A percentile compares a stretch with the other conserved stretches of the same genome.
These are phyloP conservation scores for Uria aalge DNA, from an alignment of 2,113 vertebrate species.

Conservation along the genomic window DNA sequence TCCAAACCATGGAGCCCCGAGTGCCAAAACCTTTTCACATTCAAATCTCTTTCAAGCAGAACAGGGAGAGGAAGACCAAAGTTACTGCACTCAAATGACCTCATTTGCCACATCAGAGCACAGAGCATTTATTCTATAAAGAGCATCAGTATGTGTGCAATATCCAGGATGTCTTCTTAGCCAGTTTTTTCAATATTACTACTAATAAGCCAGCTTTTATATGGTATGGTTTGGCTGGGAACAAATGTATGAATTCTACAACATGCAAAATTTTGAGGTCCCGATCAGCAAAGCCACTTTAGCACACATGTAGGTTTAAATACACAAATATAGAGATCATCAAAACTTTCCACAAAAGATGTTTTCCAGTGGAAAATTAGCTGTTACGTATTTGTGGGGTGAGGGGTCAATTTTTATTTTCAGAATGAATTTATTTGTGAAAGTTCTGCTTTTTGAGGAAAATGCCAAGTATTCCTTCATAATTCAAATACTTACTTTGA, in stretches of 20 bases:
- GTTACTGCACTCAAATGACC: slow-evolving; percentile 59
- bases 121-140: slow-evolving; percentile 46
- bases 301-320: not conserved
- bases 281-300: not conserved
- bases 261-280: not conserved
- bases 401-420: not conserved
- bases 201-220: slow-evolving; percentile 11
- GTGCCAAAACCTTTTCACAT: slow-evolving; percentile 64
- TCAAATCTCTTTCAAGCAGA: slow-evolving; percentile 61
- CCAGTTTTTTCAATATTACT: slow-evolving; percentile 8
- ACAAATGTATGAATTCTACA: not conserved
- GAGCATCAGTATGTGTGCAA: slow-evolving; percentile 27
- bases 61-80: slow-evolving; percentile 24
- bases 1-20: slow-evolving; percentile 41
- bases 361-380: slow-evolving; percentile 13
- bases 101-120: slow-evolving; percentile 67
- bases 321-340: not conserved
- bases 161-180: slow-evolving; percentile 9
- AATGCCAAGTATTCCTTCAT: not conserved
- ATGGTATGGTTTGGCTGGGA: slow-evolving; percentile 20
- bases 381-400: not conserved
- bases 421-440: not conserved
- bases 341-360: not conserved
- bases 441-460: slow-evolving; percentile 18
- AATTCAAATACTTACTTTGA: slow-evolving; percentile 25